Base-by-base conservation (phyloP, 1,140 invertebrate genomes). In the Drosophila suzukii region DNA sequence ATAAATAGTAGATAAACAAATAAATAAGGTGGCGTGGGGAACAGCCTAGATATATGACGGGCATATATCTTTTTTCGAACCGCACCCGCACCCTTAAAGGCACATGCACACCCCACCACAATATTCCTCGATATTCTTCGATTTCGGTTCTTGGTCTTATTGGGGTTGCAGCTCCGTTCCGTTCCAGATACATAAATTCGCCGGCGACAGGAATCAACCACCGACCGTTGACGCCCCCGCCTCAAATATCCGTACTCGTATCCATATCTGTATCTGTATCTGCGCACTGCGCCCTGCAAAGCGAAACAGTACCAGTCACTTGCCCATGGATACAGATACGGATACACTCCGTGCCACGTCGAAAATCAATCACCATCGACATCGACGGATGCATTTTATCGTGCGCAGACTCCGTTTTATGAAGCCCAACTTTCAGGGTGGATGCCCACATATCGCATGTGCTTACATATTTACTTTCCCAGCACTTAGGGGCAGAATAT, bases 1-100 rank as follows among this genome's bases (percentile, higher is more conserved):
- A 82, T 89, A 89, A 89, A 89, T 89, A 75, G 66, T 81, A 81
- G 86, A 79, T 78, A 89, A 88, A 89, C 86, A 89, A 89, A 89
- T 76, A 89, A 89, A 89, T 90, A 89, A 84, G 54, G 68, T 51
- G 30, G 34, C 46, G 24, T 44, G 50, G 71, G 61, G 49, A 60
- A 71, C 27, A 13, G 55, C 30, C 47, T 58, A 51, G 49, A 51
- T 88, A 89, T 84, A 89, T 71, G 84, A 70, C 72, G 73, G 83
- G 54, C 66, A 70, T 89, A 89, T 89, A 89, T 89, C 84, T 81
- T 46, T 44, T 46, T 80, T 60, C 65, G 63, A 61, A 63, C 43
- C 47, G 62, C 50, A 60, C 57, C 49, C 47, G 47, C 58, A 65
- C 55, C 15, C 68, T 49, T 41, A 50, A 36, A 34, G 47, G 24